Percentiles rank a stretch among this genome's conserved stretches.
Conservation (phyloP, 2,888 invertebrate genomes). For the Cheilosia grossa region DNA sequence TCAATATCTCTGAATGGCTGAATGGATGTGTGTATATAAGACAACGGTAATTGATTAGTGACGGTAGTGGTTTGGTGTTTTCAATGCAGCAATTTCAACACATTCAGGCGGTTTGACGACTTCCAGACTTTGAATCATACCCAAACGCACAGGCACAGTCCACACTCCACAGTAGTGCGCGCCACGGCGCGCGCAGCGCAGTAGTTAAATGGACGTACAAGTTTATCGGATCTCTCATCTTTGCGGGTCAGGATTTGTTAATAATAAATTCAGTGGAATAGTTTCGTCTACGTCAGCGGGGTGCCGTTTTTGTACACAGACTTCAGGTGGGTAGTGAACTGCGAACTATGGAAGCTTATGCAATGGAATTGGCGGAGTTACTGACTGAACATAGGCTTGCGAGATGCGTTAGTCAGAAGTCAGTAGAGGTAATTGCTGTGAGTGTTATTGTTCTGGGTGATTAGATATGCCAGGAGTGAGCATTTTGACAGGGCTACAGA, state of each 20-base stretch:
- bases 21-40: constrained; percentile 41
- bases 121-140: constrained; percentile 60
- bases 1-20: constrained; percentile 57
- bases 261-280: constrained; percentile 57
- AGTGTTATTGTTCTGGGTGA: background rate
- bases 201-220: constrained; percentile 34
- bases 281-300: constrained; percentile 69
- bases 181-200: background rate
- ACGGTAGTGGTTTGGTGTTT: constrained; percentile 31
- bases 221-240: constrained; percentile 70
- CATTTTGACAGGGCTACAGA: no score
- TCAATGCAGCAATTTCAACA: constrained; percentile 60
- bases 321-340: constrained; percentile 52
- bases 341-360: constrained; percentile 54
- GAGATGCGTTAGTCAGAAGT: constrained; percentile 1
- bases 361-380: constrained; percentile 26
- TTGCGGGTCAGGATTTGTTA: constrained; percentile 71
- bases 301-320: constrained; percentile 33
- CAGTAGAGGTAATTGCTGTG: constrained; percentile 4
- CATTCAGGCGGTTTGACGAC: constrained; percentile 58
- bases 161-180: constrained; percentile 16
- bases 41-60: constrained; percentile 70
- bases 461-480: no score
- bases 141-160: constrained; percentile 37
- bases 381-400: background rate